Evolutionary conservation across 2,113 vertebrate genomes (phyloP).

Genomic region (Tupaia chinensis): DNA sequence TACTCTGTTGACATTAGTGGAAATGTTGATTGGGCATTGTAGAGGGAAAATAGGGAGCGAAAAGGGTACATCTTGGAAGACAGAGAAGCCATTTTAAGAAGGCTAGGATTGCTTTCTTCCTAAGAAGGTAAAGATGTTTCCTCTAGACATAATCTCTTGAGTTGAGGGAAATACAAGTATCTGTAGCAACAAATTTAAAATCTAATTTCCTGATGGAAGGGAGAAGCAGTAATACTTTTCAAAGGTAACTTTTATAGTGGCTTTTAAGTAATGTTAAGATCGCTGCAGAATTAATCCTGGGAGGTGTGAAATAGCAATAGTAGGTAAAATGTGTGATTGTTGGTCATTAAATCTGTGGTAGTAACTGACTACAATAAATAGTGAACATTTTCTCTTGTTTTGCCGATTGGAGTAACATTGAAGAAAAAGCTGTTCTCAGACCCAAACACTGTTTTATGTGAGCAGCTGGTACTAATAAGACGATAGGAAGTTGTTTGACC

Average conservation of each 20-base stretch:
- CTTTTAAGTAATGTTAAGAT: constrained; percentile 66
- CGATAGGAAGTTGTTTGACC: constrained; percentile 38
- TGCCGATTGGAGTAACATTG: constrained; percentile 8
- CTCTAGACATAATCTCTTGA: not conserved
- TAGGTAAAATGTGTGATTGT: constrained; percentile 60
- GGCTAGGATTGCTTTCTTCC: constrained; percentile 53
- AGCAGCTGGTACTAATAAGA: constrained; percentile 78
- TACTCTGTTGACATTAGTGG: not conserved
- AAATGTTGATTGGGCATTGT: not conserved
- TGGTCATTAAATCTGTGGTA: constrained; percentile 71
- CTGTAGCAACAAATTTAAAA: constrained; percentile 43
- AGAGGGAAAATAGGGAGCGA: not conserved
- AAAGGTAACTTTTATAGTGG: constrained; percentile 30
- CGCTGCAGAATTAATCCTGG: constrained; percentile 63
- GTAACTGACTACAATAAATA: constrained; percentile 62
- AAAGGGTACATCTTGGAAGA: constrained; percentile 51
- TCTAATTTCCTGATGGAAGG: constrained; percentile 64
- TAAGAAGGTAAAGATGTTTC: constrained; percentile 18
- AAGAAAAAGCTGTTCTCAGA: constrained; percentile 62
- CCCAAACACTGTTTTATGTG: not conserved
- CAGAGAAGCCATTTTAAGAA: constrained; percentile 70
- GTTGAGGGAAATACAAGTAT: constrained; percentile 52
- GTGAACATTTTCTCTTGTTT: constrained; percentile 30
- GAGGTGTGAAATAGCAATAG: constrained; percentile 69
- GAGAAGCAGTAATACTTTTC: not conserved